Percentiles rank a stretch among this genome's conserved stretches.
Conservation (phyloP, 2,113 vertebrate species). For the Corapipo altera region DNA sequence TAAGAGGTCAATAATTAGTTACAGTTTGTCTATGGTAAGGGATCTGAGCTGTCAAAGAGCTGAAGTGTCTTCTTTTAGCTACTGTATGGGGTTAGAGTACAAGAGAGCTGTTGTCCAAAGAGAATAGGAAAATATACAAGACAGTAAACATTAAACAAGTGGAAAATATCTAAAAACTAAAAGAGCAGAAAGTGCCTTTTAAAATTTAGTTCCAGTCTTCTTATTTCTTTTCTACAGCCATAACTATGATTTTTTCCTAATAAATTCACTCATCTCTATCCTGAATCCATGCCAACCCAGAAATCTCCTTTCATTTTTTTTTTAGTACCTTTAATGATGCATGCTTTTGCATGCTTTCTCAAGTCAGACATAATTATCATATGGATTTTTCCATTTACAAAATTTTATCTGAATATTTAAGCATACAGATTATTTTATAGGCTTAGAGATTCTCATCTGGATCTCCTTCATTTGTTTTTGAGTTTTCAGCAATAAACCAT, state of each 20-base stretch:
- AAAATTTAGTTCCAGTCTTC: not conserved
- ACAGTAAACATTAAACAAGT: not conserved
- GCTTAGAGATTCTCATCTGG: not conserved
- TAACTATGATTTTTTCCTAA: not conserved
- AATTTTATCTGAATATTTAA: not conserved
- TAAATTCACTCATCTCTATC: not conserved
- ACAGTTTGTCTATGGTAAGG: not conserved
- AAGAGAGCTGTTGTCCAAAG: not conserved
- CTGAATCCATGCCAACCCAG: not conserved
- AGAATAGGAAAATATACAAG: not conserved
- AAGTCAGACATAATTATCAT: not conserved
- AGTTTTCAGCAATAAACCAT: not conserved
- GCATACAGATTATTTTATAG: not conserved
- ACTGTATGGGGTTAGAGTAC: not conserved
- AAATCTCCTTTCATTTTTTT: not conserved
- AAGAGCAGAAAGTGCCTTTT: not conserved
- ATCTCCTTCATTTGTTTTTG: not conserved
- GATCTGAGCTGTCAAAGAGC: not conserved
- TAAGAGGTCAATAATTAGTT: not conserved
- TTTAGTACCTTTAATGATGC: not conserved
- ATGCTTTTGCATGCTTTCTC: not conserved
- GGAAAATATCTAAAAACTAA: not conserved
- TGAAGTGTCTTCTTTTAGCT: not conserved
- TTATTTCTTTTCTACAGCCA: not conserved
- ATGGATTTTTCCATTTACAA: not conserved